Evolutionary conservation across 2,113 vertebrate species (phyloP), one percentile per base, ranked within the genome.

Genomic region (Erinaceus europaeus): DNA sequence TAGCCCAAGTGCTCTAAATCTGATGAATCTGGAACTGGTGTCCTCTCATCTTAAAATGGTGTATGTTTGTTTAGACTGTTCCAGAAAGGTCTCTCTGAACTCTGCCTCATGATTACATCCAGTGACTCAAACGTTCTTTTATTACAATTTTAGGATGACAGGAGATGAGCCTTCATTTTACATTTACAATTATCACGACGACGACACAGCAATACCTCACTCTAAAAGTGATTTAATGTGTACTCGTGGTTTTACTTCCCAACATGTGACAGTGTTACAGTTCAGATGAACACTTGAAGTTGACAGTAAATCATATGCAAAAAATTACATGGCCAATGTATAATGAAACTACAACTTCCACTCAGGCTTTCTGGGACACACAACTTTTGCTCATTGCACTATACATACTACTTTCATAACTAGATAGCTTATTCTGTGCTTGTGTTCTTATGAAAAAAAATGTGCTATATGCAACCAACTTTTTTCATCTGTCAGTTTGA

Each of bases 311-410:
- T 29, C 42, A 67, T 48, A 72, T 53, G 21, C 10, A 65, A 42
- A 86, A 25, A 40, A 59, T 48, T 20, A 36, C 23, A 69, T 52
- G 18, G 14, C 12, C 44, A 38, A 14, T 3, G 10, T 4, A 6
- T 6, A 23, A 48, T 1, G 18, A 59, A 89, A 23, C 18, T 12
- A 15, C 3, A 7, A 25, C 0, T 11, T n/a, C 5, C 55, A 12
- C n/a, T 15, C 29, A 44, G 20, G 14, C 3, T 38, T 15, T 5
- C 4, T 0, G 9, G 2, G 5, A 57, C 25, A 3, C 5, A 3
- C 9, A 1, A 10, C 61, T 27, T 55, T 50, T 46, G 25, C 12
- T 3, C 29, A 46, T 59, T 23, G 40, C 27, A 2, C 25, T 11
- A n/a, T 1, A 40, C 27, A 38, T 4, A 25, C 40, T 15, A 9